These are phyloP conservation scores for Percopsis omiscomaycus DNA, from an alignment of 2,797 vertebrate species.

Conservation along the genomic window DNA sequence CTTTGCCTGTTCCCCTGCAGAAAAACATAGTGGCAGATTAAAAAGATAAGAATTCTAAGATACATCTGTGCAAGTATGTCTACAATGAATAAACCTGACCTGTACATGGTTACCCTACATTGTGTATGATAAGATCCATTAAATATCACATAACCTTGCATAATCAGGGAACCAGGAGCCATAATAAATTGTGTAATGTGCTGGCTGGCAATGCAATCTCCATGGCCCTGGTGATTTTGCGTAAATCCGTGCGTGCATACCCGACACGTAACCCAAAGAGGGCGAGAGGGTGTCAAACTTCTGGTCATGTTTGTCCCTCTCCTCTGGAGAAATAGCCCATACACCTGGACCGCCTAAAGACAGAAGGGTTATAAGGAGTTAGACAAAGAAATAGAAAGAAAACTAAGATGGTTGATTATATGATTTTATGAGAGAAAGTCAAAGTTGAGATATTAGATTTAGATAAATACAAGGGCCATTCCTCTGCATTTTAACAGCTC, in stretches of 20 bases:
- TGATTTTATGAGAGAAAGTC: background rate
- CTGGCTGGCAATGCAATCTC: no score
- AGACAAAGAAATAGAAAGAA: background rate
- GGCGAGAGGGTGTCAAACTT: slow-evolving; percentile 94
- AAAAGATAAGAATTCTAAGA: background rate
- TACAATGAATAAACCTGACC: background rate
- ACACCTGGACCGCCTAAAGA: slow-evolving; percentile 83
- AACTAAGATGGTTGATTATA: background rate
- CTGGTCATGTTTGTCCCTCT: slow-evolving; percentile 92
- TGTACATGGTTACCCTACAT: background rate
- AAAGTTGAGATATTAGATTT: background rate
- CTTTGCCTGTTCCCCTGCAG: slow-evolving; percentile 69
- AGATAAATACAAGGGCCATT: background rate
- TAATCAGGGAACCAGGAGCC: no score
- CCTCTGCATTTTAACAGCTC: background rate
- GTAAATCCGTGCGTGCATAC: slow-evolving; percentile 64
- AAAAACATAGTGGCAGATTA: background rate
- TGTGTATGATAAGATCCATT: no score
- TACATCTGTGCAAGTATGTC: background rate
- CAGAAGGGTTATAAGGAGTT: slow-evolving; percentile 12
- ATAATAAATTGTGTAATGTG: no score
- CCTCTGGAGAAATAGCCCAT: slow-evolving; percentile 94
- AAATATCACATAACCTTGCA: no score
- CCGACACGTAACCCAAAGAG: slow-evolving; percentile 88
- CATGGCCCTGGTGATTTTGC: background rate